Conservation (phyloP, 2,797 vertebrate genomes). For the Novumbra hubbsi region DNA sequence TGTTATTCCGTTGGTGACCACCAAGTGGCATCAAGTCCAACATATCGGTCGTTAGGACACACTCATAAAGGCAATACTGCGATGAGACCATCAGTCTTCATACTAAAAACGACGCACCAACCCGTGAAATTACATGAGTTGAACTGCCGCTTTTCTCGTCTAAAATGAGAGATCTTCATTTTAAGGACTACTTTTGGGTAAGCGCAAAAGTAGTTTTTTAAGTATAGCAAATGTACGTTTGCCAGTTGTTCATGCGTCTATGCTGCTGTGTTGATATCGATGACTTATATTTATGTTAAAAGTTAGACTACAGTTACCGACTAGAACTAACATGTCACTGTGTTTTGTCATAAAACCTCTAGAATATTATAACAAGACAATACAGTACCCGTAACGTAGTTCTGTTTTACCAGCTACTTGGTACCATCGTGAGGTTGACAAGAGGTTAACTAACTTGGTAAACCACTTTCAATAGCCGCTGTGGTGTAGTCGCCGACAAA, state of each 20-base stretch:
- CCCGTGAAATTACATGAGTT: not conserved
- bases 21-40: not conserved
- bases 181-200: slow-evolving; percentile 82
- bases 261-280: too few relatives aligned
- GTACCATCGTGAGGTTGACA: too few relatives aligned
- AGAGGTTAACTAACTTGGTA: not conserved
- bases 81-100: slow-evolving; percentile 12
- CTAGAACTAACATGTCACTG: too few relatives aligned
- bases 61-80: slow-evolving; percentile 3
- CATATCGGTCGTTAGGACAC: slow-evolving; percentile 30
- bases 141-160: not conserved
- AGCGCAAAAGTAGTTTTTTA: slow-evolving; percentile 38
- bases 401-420: too few relatives aligned
- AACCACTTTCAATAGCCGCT: not conserved
- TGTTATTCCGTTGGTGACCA: not conserved
- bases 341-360: too few relatives aligned
- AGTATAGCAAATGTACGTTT: not conserved
- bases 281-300: too few relatives aligned
- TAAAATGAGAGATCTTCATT: slow-evolving; percentile 74
- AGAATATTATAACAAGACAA: too few relatives aligned
- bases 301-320: too few relatives aligned
- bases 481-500: not conserved
- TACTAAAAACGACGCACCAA: not conserved
- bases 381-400: too few relatives aligned
- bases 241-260: not conserved